Evolutionary conservation across 30 jellyfish, hydroid and myxozoan species (phyloP), one percentile per base, ranked within the genome.

Genomic region (Haliclystus octoradiatus): DNA sequence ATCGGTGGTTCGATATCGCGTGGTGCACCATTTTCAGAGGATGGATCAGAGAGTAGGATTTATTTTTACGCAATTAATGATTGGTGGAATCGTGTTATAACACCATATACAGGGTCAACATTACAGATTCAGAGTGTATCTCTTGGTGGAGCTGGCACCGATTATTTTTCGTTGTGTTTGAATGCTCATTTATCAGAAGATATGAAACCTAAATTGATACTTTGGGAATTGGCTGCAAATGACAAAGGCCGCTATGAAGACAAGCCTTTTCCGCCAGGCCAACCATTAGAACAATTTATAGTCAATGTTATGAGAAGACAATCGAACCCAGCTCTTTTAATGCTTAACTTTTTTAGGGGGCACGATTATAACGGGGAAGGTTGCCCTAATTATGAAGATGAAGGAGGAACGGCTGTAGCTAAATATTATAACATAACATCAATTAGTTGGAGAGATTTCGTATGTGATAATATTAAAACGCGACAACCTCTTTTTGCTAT

Each of bases 21-120:
- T 22, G 99, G 99, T 9, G 99, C 99, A 47, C 99, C 99, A 12
- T 91, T 91, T 60, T 66, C 94, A n/a, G 99, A 91, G 63, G 57
- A 49, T 3, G 95, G 95, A 19, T 63, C 51, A 22, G 99, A 88
- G n/a, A 40, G 29, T 50, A 34, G 95, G 66, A 85, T 91, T 1
- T 82, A 91, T 50, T 91, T 80, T 34, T 68, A 91, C 50, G 95
- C 99, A 12, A 84, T 91, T 0, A 72, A 68, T 7, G 52, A 80
- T 34, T 91, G 99, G 99, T 91, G 99, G 99, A 78, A 91, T 68
- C 28, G 76, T 19, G 62, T 91, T 5, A 79, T 91, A 61, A 33
- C 51, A 2, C 95, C 76, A 14, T 63, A 74, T 1, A 77, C 89
- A 26, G 93, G 94, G 15, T 82, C 99, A 13, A 67, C 52, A 32